These are phyloP conservation scores for Epinotia brunnichana DNA, from an alignment of 2,888 invertebrate genomes.

Conservation along the genomic window DNA sequence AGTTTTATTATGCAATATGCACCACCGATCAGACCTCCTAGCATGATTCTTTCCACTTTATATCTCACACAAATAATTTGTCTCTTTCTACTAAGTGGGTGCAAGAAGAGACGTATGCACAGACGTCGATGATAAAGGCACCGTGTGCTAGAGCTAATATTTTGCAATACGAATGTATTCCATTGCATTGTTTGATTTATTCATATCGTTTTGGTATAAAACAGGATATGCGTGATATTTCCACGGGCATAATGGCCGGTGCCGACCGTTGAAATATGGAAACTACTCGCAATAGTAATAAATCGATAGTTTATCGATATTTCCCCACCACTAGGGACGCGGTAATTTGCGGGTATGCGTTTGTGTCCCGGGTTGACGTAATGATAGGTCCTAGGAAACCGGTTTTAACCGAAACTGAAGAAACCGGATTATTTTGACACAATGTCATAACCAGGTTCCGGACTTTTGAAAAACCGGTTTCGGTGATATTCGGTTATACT, in stretches of 20 bases:
- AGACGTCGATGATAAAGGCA: background rate
- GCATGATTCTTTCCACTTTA: background rate
- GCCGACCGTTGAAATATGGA: constrained; percentile 31
- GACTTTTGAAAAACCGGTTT: no score
- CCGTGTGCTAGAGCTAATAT: background rate
- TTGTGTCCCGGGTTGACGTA: background rate
- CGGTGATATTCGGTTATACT: no score
- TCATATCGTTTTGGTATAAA: constrained; percentile 26
- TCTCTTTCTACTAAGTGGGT: background rate
- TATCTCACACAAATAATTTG: background rate
- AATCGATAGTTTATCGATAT: constrained; percentile 41
- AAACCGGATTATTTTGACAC: no score
- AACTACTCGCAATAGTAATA: constrained; percentile 24
- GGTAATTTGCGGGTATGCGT: constrained; percentile 1
- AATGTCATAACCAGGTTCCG: no score
- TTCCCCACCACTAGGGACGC: constrained; percentile 35
- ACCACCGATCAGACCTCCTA: background rate
- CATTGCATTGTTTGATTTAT: constrained; percentile 25
- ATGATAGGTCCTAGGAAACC: no score
- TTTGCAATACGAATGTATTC: background rate
- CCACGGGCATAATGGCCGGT: constrained; percentile 19
- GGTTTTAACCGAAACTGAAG: no score
- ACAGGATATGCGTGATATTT: constrained; percentile 21
- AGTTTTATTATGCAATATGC: background rate
- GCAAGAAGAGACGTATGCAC: background rate